Evolutionary conservation across 92 coral and sea anemone genomes (phyloP), one percentile per base, ranked within the genome.

Genomic region (Epizoanthus stellaris): DNA sequence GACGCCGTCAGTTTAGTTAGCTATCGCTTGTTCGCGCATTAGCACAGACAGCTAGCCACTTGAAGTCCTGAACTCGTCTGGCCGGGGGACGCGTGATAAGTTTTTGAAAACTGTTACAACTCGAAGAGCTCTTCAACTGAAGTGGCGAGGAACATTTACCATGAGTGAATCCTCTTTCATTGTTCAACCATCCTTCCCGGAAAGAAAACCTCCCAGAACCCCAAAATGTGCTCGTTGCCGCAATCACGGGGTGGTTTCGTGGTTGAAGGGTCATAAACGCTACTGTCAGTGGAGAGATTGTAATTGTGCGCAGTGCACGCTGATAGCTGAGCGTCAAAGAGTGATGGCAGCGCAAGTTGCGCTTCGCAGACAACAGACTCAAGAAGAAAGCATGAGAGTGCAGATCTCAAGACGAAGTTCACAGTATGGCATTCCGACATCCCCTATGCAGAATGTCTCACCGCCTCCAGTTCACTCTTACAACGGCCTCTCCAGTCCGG

Each of bases 261-360:
- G 94, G 95, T 75, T 94, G 54, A 94, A 94, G 38, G 98, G 98
- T 4, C 98, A 94, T 70, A 94, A 94, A 76, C 85, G 98, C 6
- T 94, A 87, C 79, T 94, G 98, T 67, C 86, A 91, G 52, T 94
- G 98, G 98, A 69, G 95, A 34, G 98, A 94, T 36, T 94, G 98
- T 65, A 92, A 87, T 77, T 94, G 98, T 54, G 92, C 93, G 3
- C 95, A 92, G 59, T 94, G 98, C 30, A 94, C 98, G 3, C 80
- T 94, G 77, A 92, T 94, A 34, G 95, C 98, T 1, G 98, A 94
- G 62, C 87, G 98, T 11, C 98, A 94, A 76, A 87, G 98, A 17
- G 95, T 94, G 19, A 94, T 94, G 98, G 98, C 98, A 1, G 98
- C 98, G 17, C 98, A 94, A 69, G 98, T 94, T 13, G 98, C 98